Evolutionary conservation across 2,113 vertebrate species (phyloP), one percentile per base, ranked within the genome.

Genomic region (Phycodurus eques): DNA sequence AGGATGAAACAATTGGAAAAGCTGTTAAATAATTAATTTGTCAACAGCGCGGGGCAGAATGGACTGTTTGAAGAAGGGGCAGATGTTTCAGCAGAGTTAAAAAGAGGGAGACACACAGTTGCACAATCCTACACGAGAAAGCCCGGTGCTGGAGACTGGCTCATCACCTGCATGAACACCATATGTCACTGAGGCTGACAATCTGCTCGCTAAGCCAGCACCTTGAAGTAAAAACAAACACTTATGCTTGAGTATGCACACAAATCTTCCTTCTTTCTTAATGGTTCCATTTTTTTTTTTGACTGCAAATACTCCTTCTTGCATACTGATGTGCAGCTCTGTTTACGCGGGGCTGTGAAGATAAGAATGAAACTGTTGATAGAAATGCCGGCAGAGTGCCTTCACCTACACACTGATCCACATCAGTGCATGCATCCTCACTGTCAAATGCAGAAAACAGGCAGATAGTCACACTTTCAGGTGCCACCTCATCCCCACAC

Each of bases 1-100:
- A 86, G 83, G 76, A 76, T 64, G 80, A 85, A 85, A 88, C 86
- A 86, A 83, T 77, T 80, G 80, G 83, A 84, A 80, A 85, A 85
- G 78, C 71, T 76, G 71, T 80, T 90, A 82, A 90, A 92, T 92
- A 88, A 90, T 92, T 89, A 61, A 91, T 90, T 86, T 87, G 84
- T 90, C 82, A 80, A 74, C 75, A 71, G 83, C 72, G 73, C 70
- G 61, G 68, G 69, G 73, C 62, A 67, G 81, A 75, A 79, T 80
- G 74, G 77, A 76, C 62, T 77, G 88, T 92, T 91, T 92, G 91
- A 92, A 90, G 90, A 87, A 78, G 62, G 78, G 76, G 80, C 89
- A 92, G 91, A 92, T 93, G 92, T 91, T 39, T 83, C 85, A 88
- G 88, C 88, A 84, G 88, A 91, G 87, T 84, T 81, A 87, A 85